Evolutionary conservation across 1,140 invertebrate genomes (phyloP), one percentile per base, ranked within the genome.

Genomic region (Coenobita brevimanus): DNA sequence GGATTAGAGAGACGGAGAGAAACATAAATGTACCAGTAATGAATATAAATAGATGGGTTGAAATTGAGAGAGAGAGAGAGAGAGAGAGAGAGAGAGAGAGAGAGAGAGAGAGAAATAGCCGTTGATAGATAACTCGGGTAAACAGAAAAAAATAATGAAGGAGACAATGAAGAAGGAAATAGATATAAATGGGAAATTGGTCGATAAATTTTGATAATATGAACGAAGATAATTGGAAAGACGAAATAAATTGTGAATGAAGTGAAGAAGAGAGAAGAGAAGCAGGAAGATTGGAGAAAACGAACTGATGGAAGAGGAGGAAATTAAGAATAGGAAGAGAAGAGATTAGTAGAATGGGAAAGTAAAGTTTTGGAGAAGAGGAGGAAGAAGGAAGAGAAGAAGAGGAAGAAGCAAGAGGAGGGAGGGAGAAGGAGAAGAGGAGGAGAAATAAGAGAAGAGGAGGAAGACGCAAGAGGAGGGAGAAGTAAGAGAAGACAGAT

Each of bases 91-190:
- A 3, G 10, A 10, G 10, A 67, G 62, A 62, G 57, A 62, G 57
- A 71, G 67, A 71, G 67, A 71, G 67, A 71, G 67, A 76, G 73
- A 76, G 73, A 76, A 43, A 76, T 36, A 76, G 73, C 41, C 36
- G 50, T 36, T 43, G 73, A 76, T 36, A 76, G 73, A 76, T 36
- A 76, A 43, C 41, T 36, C 41, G 73, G 50, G 73, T 43, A 10
- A n/a, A n/a, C n/a, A n/a, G n/a, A n/a, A 33, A 38, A 73, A 10
- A 33, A 38, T 38, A 10, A 67, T 27, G 38, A 3, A 30, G 69
- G 38, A 15, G 46, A 41, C 24, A 13, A n/a, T 36, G 38, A 71
- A 38, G 67, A n/a, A 67, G n/a, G 21, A 30, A 21, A 33, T n/a
- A 33, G 27, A 33, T 67, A 10, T 8, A 24, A 21, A 33, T 67